A percentile compares a stretch with the other conserved stretches of the same genome.
Conservation (phyloP, 1,140 invertebrate species). For the Bilobella aurantiaca region DNA sequence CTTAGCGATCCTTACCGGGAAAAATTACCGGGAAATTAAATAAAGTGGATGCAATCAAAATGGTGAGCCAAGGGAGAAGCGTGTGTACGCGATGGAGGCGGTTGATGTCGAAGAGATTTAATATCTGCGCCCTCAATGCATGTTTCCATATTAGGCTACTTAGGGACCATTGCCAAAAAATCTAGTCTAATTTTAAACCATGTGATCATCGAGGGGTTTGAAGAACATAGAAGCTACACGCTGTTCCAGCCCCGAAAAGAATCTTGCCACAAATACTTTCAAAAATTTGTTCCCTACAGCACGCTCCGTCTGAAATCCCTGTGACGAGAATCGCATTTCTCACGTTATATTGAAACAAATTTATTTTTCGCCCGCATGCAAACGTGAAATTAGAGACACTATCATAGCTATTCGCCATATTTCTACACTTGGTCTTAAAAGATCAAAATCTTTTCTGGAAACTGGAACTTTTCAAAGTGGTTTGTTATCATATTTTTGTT, state of each 20-base stretch:
- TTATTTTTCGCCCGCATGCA: too few species aligned
- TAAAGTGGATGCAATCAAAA: not conserved
- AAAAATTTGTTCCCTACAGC: not conserved
- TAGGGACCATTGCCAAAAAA: slow-evolving; percentile 31
- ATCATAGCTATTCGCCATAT: too few species aligned
- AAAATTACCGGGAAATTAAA: not conserved
- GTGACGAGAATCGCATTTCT: not conserved
- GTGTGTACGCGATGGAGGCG: slow-evolving; percentile 15
- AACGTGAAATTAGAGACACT: too few species aligned
- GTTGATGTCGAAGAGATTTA: slow-evolving; percentile 29
- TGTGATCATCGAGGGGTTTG: slow-evolving; percentile 32
- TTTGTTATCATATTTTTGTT: too few species aligned
- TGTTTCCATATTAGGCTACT: slow-evolving; percentile 29
- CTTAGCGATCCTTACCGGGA: not conserved
- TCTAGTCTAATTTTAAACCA: slow-evolving; percentile 33
- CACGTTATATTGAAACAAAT: not conserved
- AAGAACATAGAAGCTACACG: not conserved
- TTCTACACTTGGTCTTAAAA: too few species aligned
- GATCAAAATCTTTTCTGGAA: too few species aligned
- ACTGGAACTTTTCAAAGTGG: too few species aligned
- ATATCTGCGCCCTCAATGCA: slow-evolving; percentile 23
- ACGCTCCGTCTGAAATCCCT: not conserved
- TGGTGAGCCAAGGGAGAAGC: slow-evolving; percentile 4
- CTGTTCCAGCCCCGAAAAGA: not conserved
- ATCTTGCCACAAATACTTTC: not conserved